A percentile compares a stretch with the other conserved stretches of the same genome.
Conservation (phyloP, 2,888 invertebrate species). For the Lomographa bimaculata region DNA sequence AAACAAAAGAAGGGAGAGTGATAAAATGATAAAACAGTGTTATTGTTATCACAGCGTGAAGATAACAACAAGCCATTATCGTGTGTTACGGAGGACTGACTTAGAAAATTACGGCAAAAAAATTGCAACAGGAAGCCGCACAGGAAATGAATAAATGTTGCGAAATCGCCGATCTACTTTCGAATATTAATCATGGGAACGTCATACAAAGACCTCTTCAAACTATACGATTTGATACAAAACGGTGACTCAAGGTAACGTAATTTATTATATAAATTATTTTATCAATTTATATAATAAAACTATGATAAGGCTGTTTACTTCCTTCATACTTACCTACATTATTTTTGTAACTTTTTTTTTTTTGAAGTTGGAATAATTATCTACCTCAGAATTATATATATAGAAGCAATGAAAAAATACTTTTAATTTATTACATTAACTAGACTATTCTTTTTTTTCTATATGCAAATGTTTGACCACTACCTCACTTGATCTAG, state of each 20-base stretch:
- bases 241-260: constrained; percentile 84
- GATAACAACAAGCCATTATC: constrained; percentile 5
- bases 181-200: constrained; percentile 63
- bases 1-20: constrained; percentile 53
- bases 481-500: too few relatives aligned
- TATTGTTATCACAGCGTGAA: constrained; percentile 22
- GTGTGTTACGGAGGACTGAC: background rate
- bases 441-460: too few relatives aligned
- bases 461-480: too few relatives aligned
- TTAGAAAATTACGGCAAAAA: constrained; percentile 3
- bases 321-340: too few relatives aligned
- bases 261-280: too few relatives aligned
- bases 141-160: constrained; percentile 71
- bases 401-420: too few relatives aligned
- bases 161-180: constrained; percentile 55
- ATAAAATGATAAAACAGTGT: constrained; percentile 18
- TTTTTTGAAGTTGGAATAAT: too few relatives aligned
- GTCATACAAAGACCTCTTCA: constrained; percentile 70
- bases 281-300: too few relatives aligned
- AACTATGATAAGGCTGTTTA: too few relatives aligned
- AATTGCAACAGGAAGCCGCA: constrained; percentile 55
- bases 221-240: constrained; percentile 86
- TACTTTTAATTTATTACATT: too few relatives aligned
- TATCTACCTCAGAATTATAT: too few relatives aligned
- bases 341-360: too few relatives aligned